Evolutionary conservation across 2,888 invertebrate genomes (phyloP).

Genomic region (Blastobasis adustella): DNA sequence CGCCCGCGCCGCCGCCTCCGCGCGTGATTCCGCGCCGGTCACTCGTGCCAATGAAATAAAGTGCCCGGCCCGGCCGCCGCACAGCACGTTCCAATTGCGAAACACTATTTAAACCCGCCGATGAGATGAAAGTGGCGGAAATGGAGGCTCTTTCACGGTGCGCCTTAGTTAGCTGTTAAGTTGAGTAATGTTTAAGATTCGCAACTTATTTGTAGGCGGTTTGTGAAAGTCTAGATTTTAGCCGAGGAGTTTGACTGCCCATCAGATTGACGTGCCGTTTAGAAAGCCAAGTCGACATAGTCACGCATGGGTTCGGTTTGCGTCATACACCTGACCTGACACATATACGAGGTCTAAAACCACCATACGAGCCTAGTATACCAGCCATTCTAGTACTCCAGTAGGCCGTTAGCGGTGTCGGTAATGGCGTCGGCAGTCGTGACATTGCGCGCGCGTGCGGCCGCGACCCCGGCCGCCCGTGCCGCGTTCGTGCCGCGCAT

Average conservation of each 20-base stretch:
- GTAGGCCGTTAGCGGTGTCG: no score
- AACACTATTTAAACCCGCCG: constrained; percentile 47
- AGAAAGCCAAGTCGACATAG: no score
- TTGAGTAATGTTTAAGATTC: no score
- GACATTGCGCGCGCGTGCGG: constrained; percentile 12
- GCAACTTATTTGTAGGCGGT: no score
- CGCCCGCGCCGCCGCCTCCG: constrained; percentile 25
- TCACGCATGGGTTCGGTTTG: no score
- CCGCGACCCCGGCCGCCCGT: constrained; percentile 13
- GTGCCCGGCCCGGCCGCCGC: constrained; percentile 49
- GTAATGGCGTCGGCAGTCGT: background rate
- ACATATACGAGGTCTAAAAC: no score
- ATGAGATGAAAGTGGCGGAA: constrained; percentile 56
- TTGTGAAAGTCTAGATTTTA: no score
- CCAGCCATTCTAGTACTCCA: no score
- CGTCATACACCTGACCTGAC: no score
- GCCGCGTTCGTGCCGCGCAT: constrained; percentile 16
- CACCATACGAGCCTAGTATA: no score
- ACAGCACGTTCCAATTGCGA: constrained; percentile 68
- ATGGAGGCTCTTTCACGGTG: constrained; percentile 33
- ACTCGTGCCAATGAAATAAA: constrained; percentile 66
- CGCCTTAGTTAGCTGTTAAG: background rate
- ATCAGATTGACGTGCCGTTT: no score
- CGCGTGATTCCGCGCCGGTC: constrained; percentile 62
- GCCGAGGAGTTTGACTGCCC: no score